Conservation (phyloP, 2,797 vertebrate genomes). For the Ataeniobius toweri region DNA sequence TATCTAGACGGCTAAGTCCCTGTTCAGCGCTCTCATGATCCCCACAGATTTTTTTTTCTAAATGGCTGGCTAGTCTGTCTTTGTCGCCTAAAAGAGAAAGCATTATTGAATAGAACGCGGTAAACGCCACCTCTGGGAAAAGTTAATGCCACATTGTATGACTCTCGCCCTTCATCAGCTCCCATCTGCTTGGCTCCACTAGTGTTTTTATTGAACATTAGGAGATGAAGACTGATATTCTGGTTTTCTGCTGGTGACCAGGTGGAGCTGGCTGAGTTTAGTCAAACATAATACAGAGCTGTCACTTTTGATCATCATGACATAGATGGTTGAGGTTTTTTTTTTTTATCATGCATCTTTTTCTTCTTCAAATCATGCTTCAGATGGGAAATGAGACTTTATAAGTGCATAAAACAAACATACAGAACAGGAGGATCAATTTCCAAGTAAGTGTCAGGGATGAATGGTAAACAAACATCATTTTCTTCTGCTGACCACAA, state of each 20-base stretch:
- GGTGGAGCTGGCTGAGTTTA: conserved; percentile 35
- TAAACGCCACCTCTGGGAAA: conserved; percentile 59
- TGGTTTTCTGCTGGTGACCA: conserved; percentile 53
- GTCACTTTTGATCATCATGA: conserved; percentile 79
- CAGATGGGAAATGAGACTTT: conserved; percentile 30
- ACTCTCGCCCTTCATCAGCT: conserved; percentile 62
- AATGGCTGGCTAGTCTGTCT: conserved; percentile 50
- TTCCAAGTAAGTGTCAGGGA: conserved; percentile 19
- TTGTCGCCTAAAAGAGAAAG: conserved; percentile 62
- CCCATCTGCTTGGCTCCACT: conserved; percentile 39
- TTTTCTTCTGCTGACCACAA: neutral
- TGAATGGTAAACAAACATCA: conserved; percentile 32
- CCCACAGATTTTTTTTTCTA: conserved; percentile 43
- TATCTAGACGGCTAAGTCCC: conserved; percentile 30
- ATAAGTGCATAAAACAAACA: conserved; percentile 34
- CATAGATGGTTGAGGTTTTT: conserved; percentile 47
- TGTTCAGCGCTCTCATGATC: conserved; percentile 54
- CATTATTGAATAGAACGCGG: conserved; percentile 71
- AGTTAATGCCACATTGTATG: conserved; percentile 71
- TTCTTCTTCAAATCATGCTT: conserved; percentile 18
- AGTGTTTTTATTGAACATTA: conserved; percentile 69
- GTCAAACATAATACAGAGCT: conserved; percentile 70
- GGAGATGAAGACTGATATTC: conserved; percentile 68
- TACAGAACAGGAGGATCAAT: conserved; percentile 27
- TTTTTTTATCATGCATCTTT: conserved; percentile 20